Base-by-base conservation (phyloP, 2,113 vertebrate genomes). In the Lampris megalopsis region DNA sequence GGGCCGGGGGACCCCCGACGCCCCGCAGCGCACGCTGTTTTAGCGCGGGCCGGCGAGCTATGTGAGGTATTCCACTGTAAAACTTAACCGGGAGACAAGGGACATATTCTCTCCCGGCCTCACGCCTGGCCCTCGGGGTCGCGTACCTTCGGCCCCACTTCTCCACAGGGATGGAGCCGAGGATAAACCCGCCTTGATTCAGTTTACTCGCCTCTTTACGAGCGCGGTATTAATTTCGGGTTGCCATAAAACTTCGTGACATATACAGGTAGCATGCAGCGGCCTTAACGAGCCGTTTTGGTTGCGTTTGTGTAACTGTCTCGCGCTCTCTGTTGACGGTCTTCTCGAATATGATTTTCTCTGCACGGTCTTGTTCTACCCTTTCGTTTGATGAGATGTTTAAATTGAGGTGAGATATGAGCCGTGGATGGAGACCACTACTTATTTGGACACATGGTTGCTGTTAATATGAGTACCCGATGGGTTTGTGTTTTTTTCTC, bases 371-470 rank as follows among this genome's bases (percentile, higher is more conserved):
- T 80, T n/a, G 50, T 73, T 35, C 65, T 9, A 13, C 1, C 70
- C 73, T 81, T 90, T 88, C 68, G 86, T 89, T 85, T 84, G 79
- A 86, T 67, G 84, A 81, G 48, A 59, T 62, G 73, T 76, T 47
- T 41, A 6, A 48, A 41, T 56, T 72, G 68, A 82, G 72, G 9
- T 24, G n/a, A 69, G 67, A 63, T 58, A 37, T 36, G 71, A 68
- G 70, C 80, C 74, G 85, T 48, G 58, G 40, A 45, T 24, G 65
- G 50, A 43, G 40, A 75, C 75, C 37, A 68, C 73, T 4, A 79
- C 87, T 82, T 85, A 80, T 86, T 86, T 88, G 48, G 79, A 83
- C 85, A 90, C 75, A 82, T 89, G 80, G 82, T 87, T 77, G 68
- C 79, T 71, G 81, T 91, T 87, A 70, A 36, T 70, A 66, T 71